A percentile compares a stretch with the other conserved stretches of the same genome.
Conservation (phyloP, 2,888 invertebrate species). For the Dryococelus australis region DNA sequence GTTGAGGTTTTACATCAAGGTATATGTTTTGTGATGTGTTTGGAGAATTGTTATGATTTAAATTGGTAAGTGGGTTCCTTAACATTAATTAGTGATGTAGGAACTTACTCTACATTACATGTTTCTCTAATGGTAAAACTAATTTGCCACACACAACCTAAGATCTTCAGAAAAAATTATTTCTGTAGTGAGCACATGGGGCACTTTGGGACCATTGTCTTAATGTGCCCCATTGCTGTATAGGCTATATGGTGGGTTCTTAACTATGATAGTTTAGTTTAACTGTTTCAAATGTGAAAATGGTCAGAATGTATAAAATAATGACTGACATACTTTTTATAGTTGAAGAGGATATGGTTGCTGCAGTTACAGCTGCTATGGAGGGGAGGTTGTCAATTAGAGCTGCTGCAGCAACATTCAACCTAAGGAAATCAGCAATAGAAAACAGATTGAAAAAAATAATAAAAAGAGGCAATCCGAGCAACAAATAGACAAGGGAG, state of each 20-base stretch:
- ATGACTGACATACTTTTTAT: background rate
- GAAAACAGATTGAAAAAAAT: background rate
- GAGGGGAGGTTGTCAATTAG: background rate
- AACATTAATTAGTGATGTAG: background rate
- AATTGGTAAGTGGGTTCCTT: conserved; percentile 2
- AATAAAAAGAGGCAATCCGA: background rate
- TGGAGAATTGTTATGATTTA: background rate
- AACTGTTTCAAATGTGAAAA: background rate
- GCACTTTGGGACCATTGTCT: background rate
- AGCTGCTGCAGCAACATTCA: background rate
- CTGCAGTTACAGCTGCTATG: background rate
- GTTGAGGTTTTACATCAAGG: background rate
- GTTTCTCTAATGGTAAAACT: background rate
- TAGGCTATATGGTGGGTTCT: background rate
- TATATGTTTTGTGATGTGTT: background rate
- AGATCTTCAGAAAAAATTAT: background rate
- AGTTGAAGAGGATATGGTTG: background rate
- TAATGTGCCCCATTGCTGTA: background rate
- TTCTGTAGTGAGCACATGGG: conserved; percentile 5
- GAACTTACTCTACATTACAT: background rate
- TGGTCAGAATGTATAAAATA: background rate
- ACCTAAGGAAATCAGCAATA: background rate
- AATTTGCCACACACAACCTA: background rate
- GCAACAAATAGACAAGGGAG: background rate
- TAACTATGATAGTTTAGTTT: background rate